These are phyloP conservation scores for Eristalinus aeneus DNA, from an alignment of 2,888 invertebrate species.

Conservation along the genomic window DNA sequence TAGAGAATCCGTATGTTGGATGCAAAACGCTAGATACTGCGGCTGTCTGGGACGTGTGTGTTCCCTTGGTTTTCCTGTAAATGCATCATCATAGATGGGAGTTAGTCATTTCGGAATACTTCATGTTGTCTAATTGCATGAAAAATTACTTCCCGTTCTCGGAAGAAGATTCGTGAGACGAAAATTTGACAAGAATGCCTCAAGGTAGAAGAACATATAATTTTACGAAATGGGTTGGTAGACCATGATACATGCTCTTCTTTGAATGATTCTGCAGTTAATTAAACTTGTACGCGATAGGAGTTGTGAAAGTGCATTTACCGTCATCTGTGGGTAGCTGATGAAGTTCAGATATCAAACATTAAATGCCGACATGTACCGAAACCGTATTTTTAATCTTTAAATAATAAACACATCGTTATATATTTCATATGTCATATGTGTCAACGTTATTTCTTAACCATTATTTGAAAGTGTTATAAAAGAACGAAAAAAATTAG, in stretches of 20 bases:
- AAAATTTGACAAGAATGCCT: conserved; percentile 6
- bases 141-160: conserved; percentile 15
- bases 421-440: too few relatives aligned
- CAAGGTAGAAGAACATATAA: not conserved
- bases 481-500: too few relatives aligned
- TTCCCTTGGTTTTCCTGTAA: not conserved
- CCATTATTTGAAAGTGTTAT: too few relatives aligned
- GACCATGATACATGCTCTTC: not conserved
- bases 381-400: too few relatives aligned
- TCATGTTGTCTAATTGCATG: conserved; percentile 34
- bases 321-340: too few relatives aligned
- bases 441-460: too few relatives aligned
- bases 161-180: not conserved
- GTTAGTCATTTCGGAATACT: not conserved
- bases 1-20: conserved; percentile 39
- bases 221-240: not conserved
- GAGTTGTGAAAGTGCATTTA: not conserved
- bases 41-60: not conserved
- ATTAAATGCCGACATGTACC: too few relatives aligned
- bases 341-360: not conserved
- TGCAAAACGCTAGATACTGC: not conserved
- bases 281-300: not conserved
- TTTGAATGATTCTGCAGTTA: not conserved
- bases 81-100: too few relatives aligned
- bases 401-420: too few relatives aligned